Conservation (phyloP, 2,113 vertebrate species). For the Platysternon megacephalum region DNA sequence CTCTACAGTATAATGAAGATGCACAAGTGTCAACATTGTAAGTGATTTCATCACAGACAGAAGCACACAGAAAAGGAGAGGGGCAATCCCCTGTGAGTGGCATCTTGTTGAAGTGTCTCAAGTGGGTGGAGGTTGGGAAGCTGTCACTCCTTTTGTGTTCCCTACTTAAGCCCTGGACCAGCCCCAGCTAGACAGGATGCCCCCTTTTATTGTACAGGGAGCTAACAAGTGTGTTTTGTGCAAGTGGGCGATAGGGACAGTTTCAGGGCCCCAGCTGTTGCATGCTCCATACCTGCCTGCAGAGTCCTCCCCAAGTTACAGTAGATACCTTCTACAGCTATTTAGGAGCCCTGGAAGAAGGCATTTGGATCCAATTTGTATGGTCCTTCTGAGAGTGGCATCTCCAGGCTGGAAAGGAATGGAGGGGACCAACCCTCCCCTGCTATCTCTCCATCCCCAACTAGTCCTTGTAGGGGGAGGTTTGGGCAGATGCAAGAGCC, state of each 20-base stretch:
- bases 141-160: background rate
- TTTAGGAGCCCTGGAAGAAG: background rate
- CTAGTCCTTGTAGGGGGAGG: background rate
- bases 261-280: background rate
- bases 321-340: background rate
- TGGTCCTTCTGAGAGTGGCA: fast-evolving
- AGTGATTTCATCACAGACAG: background rate
- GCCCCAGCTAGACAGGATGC: background rate
- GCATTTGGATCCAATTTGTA: background rate
- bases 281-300: background rate
- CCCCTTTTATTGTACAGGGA: background rate
- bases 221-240: background rate
- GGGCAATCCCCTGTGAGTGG: background rate
- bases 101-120: background rate
- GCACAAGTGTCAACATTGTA: background rate
- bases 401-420: background rate
- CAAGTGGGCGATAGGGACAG: background rate
- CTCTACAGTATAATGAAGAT: background rate
- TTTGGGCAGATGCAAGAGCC: too few relatives aligned
- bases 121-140: background rate
- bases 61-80: background rate
- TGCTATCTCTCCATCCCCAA: background rate
- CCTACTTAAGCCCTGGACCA: background rate
- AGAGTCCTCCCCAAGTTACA: background rate
- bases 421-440: background rate